A percentile compares a stretch with the other conserved stretches of the same genome.
Evolutionary conservation across 1,140 invertebrate genomes (phyloP).

Genomic region (Ridgeia piscesae): DNA sequence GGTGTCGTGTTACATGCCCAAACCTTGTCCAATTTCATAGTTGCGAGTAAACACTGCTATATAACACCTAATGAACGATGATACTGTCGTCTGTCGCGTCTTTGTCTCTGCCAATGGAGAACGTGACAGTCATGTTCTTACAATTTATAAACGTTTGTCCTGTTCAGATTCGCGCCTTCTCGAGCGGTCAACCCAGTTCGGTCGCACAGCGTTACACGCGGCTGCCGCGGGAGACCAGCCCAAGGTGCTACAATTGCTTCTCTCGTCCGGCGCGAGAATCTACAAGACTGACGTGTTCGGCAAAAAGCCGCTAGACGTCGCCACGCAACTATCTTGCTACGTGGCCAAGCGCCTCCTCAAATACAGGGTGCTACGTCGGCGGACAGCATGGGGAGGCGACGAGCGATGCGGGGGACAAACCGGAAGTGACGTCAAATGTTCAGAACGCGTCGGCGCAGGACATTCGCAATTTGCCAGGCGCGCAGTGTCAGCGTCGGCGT

Average conservation of each 20-base stretch:
- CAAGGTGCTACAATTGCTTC: not conserved
- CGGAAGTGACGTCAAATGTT: not conserved
- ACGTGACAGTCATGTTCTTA: too few relatives aligned
- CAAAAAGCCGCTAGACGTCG: conserved; percentile 8
- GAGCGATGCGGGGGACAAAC: not conserved
- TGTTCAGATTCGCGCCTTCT: not conserved
- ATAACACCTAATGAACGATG: too few relatives aligned
- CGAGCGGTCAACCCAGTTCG: conserved; percentile 1
- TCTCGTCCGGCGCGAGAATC: conserved; percentile 1
- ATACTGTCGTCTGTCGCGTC: too few relatives aligned
- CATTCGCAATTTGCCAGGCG: not conserved
- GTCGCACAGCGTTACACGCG: conserved; percentile 11
- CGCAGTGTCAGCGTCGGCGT: not conserved
- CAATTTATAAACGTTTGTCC: not conserved
- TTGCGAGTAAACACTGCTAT: too few relatives aligned
- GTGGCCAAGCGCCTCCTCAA: not conserved
- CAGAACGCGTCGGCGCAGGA: not conserved
- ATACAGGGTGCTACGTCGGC: conserved; percentile 10
- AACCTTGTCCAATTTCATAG: too few relatives aligned
- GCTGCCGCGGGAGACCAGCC: not conserved
- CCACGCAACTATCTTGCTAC: not conserved
- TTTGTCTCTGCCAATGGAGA: too few relatives aligned
- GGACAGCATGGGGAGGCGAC: not conserved
- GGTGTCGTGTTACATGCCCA: too few relatives aligned
- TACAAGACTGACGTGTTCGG: not conserved